These are phyloP conservation scores for Callospermophilus lateralis DNA, from an alignment of 2,113 vertebrate genomes.

Conservation along the genomic window DNA sequence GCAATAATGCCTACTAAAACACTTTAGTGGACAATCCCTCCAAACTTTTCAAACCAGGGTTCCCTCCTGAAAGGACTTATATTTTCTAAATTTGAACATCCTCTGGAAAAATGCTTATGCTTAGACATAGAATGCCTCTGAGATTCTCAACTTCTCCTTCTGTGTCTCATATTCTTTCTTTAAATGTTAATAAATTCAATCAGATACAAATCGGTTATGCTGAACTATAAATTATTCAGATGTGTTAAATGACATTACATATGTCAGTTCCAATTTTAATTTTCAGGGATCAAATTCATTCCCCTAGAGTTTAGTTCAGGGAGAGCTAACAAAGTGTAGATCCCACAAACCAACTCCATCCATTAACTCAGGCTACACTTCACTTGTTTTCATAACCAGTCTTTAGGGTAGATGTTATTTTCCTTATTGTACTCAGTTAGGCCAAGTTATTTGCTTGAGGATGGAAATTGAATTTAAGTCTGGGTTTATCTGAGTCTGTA, in stretches of 20 bases:
- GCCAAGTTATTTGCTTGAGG: background rate
- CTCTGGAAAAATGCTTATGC: constrained; percentile 7
- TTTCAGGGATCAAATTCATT: constrained; percentile 50
- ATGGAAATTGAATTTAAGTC: background rate
- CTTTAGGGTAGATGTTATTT: background rate
- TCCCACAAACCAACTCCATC: background rate
- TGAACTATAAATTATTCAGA: constrained; percentile 55
- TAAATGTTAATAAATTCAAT: constrained; percentile 72
- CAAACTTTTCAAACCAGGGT: background rate
- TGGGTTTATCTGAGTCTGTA: background rate
- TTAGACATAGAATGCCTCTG: background rate
- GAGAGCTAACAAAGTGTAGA: background rate
- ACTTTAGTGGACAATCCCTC: background rate
- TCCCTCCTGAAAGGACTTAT: background rate
- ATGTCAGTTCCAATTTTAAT: constrained; percentile 52
- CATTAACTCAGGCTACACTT: background rate
- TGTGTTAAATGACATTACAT: constrained; percentile 55
- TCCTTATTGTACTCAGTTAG: background rate
- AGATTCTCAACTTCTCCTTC: background rate
- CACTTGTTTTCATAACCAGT: background rate
- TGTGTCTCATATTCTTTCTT: constrained; percentile 6
- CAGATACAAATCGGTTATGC: constrained; percentile 14
- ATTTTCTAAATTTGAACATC: background rate
- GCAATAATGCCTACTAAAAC: background rate
- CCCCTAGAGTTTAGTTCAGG: background rate